Base-by-base conservation (phyloP, 2,113 vertebrate genomes). In the Capreolus pygargus region DNA sequence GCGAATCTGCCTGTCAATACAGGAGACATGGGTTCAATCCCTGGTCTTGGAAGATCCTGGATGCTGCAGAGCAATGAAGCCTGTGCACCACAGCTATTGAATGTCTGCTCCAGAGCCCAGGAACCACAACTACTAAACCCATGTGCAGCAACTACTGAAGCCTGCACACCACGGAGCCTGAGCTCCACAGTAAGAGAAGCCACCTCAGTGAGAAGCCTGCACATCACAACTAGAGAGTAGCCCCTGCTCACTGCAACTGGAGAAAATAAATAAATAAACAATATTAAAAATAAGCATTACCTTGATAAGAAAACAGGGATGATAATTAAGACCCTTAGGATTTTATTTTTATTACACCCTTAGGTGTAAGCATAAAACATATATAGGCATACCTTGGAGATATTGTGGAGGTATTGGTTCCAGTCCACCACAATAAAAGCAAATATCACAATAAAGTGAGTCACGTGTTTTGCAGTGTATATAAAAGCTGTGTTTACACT, bases 1-100 rank as follows among this genome's bases (percentile, higher is more conserved):
- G 14, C 0, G 1, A 76, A 76, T 27, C 39, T 43, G 1, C 12
- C 23, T 76, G 39, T 23, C 70, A 76, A 7, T 7, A 6, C 39
- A 76, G 39, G 23, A 76, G 39, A 43, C 70, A 27, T 13, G 12
- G 70, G 70, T 43, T 43, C 12, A 6, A 76, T 76, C 70, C 70
- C 23, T 43, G 36, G 36, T 76, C 23, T 76, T 39, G 36, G 70
- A 76, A 76, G 23, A 76, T 76, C 70, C 39, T 76, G 23, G 11
- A 43, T 76, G 39, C 70, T 43, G 12, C 70, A 76, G 23, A 76
- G 23, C 39, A 27, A 14, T 27, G 70, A 43, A 43, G 70, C 70
- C 70, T 43, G 70, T 43, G 70, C 0, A 0, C 70, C 12, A 1
- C 23, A 43, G 4, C 36, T 27, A 43, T 43, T 76, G 23, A 43